Conservation (phyloP, 2,113 vertebrate species). For the Aegithalos caudatus region DNA sequence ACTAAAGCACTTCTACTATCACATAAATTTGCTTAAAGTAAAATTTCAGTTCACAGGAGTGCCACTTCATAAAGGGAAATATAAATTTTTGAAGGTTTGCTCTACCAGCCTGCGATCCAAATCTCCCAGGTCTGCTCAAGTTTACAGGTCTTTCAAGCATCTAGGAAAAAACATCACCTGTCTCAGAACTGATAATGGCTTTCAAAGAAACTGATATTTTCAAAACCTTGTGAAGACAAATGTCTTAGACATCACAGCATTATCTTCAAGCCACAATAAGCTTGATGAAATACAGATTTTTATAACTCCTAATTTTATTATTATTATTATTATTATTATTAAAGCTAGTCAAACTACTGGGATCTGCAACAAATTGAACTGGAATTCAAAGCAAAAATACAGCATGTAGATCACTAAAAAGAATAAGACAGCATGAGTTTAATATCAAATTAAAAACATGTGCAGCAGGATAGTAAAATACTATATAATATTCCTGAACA, state of each 20-base stretch:
- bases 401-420: conserved; percentile 56
- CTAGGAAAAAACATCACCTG: not conserved
- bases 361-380: conserved; percentile 43
- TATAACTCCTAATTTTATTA: not conserved
- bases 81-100: not conserved
- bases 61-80: not conserved
- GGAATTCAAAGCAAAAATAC: conserved; percentile 60
- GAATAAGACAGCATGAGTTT: conserved; percentile 64
- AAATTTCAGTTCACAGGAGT: not conserved
- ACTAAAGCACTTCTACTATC: not conserved
- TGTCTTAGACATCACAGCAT: not conserved
- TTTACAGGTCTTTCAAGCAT: not conserved
- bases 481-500: not conserved
- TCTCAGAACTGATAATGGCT: not conserved
- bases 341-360: not conserved
- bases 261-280: not conserved
- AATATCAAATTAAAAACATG: conserved; percentile 64
- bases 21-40: not conserved
- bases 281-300: not conserved
- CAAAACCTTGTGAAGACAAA: not conserved
- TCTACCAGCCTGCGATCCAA: not conserved
- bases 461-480: conserved; percentile 56
- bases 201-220: not conserved
- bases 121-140: not conserved
- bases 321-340: not conserved